Conservation (phyloP, 2,797 vertebrate genomes). For the Cirrhinus molitorella region DNA sequence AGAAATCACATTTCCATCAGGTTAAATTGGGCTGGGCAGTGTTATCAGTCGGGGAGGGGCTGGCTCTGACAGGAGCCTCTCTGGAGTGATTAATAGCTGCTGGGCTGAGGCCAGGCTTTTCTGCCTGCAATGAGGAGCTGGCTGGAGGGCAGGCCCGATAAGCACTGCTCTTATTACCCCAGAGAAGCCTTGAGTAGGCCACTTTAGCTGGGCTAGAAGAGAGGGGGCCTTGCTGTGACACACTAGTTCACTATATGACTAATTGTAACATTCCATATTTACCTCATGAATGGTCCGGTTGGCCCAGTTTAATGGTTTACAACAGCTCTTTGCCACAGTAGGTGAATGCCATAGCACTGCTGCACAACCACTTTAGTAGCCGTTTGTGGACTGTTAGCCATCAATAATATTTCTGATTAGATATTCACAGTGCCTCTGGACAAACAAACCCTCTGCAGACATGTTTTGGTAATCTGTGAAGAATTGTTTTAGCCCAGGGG, state of each 20-base stretch:
- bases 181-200: constrained; percentile 44
- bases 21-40: constrained; percentile 96
- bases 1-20: constrained; percentile 97
- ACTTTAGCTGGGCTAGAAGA: constrained; percentile 54
- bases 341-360: background rate
- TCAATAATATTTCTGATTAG: constrained; percentile 20
- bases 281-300: constrained; percentile 35
- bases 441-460: constrained; percentile 47
- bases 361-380: background rate
- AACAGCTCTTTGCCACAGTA: background rate
- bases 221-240: constrained; percentile 39
- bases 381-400: constrained; percentile 12
- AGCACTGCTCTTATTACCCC: constrained; percentile 92
- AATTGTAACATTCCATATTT: constrained; percentile 43
- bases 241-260: constrained; percentile 43
- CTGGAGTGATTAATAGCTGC: constrained; percentile 99
- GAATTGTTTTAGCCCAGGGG: constrained; percentile 14
- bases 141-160: constrained; percentile 95
- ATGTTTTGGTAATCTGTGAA: constrained; percentile 18
- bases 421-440: constrained; percentile 32
- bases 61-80: constrained; percentile 95
- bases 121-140: constrained; percentile 90
- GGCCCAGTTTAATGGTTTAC: background rate
- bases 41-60: constrained; percentile 96
- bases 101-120: constrained; percentile 88